Evolutionary conservation across 2,797 vertebrate genomes (phyloP).

Genomic region (Sphenopsis melanotis): DNA sequence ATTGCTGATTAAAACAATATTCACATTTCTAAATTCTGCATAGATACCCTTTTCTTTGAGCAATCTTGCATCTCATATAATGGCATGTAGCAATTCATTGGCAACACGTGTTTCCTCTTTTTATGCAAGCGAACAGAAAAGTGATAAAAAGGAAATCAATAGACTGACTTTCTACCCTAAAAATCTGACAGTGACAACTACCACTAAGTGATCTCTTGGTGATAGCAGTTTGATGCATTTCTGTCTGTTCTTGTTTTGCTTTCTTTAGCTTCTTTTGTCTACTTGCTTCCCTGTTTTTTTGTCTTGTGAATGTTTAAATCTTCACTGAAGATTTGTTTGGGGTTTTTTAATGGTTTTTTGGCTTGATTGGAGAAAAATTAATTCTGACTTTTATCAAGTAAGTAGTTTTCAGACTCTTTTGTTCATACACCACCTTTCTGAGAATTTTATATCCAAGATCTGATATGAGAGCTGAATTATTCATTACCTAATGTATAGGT

Average conservation of each 20-base stretch:
- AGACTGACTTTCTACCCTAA: background rate
- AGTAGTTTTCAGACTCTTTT: background rate
- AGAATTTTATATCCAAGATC: background rate
- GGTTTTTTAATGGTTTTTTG: background rate
- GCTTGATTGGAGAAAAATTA: background rate
- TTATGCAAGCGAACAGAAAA: background rate
- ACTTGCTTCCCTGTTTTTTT: background rate
- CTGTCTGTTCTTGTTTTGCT: background rate
- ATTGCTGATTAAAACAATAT: background rate
- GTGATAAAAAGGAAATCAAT: background rate
- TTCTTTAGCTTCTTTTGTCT: background rate
- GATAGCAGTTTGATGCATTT: background rate
- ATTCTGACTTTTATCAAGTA: background rate
- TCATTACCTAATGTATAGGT: background rate
- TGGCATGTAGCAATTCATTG: background rate
- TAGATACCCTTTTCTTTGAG: background rate
- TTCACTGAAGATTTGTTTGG: rapidly evolving
- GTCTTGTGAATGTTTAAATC: background rate
- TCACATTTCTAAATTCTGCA: background rate
- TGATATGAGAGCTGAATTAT: background rate
- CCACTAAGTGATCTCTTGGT: background rate
- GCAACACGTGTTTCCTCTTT: background rate
- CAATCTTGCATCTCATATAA: background rate
- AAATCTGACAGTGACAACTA: background rate
- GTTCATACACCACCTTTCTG: background rate